Evolutionary conservation across 2,888 invertebrate genomes (phyloP).

Genomic region (Hypolimnas misippus): DNA sequence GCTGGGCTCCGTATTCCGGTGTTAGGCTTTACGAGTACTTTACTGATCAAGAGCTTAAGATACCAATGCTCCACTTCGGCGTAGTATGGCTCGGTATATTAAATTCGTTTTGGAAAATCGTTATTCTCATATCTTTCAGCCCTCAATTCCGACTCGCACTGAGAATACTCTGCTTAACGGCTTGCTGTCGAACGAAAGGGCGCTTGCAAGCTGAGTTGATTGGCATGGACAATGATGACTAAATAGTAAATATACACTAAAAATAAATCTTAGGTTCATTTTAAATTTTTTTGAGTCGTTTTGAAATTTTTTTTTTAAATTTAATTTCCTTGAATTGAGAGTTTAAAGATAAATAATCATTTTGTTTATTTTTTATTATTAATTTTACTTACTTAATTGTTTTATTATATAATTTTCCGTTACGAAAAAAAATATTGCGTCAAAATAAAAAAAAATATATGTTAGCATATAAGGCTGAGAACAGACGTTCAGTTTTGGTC

Average conservation of each 20-base stretch:
- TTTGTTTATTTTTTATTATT: too few species aligned
- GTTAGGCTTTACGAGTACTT: constrained; percentile 91
- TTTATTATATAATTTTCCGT: neutral
- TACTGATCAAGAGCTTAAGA: constrained; percentile 86
- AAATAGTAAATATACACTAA: constrained; percentile 50
- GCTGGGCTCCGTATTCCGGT: constrained; percentile 96
- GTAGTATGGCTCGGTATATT: constrained; percentile 97
- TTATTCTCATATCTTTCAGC: constrained; percentile 94
- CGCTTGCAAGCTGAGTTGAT: constrained; percentile 93
- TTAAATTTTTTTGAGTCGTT: neutral
- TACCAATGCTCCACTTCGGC: constrained; percentile 94
- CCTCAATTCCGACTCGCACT: constrained; percentile 96
- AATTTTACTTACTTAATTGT: too few species aligned
- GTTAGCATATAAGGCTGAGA: constrained; percentile 6
- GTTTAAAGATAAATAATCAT: constrained; percentile 15
- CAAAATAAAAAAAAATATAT: neutral
- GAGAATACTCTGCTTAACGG: constrained; percentile 93
- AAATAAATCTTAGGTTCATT: neutral
- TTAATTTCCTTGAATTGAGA: constrained; percentile 15
- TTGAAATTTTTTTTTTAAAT: constrained; percentile 18
- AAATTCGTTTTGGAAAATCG: constrained; percentile 97
- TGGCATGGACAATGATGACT: constrained; percentile 94
- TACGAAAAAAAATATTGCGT: neutral
- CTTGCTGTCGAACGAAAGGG: constrained; percentile 94
- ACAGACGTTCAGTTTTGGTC: constrained; percentile 10